Conservation (phyloP, 92 coral and sea anemone species). For the Diadumene lineata region DNA sequence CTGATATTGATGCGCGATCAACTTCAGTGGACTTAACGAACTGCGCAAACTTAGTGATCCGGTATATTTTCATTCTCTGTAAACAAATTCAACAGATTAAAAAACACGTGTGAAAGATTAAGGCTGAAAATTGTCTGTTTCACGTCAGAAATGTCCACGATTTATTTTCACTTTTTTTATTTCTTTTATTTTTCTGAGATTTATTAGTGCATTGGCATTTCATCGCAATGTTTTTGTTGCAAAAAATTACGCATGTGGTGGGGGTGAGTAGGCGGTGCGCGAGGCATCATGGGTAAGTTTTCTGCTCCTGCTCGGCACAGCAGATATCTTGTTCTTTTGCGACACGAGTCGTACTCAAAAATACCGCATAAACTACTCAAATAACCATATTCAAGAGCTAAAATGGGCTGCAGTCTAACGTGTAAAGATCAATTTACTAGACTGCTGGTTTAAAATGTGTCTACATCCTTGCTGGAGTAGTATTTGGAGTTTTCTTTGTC, state of each 20-base stretch:
- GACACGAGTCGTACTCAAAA: conserved; percentile 16
- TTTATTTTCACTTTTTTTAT: not conserved
- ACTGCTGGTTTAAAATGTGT: conserved; percentile 14
- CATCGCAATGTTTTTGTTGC: too few species aligned
- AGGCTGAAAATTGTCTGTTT: not conserved
- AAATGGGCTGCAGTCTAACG: conserved; percentile 19
- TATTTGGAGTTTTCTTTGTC: conserved; percentile 8
- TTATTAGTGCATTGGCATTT: too few species aligned
- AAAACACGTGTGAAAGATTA: too few species aligned
- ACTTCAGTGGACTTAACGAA: not conserved
- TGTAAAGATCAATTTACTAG: conserved; percentile 17
- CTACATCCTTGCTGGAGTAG: conserved; percentile 5
- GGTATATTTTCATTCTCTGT: too few species aligned
- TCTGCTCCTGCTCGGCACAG: conserved; percentile 18
- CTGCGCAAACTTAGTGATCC: not conserved
- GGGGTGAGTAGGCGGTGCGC: conserved; percentile 32
- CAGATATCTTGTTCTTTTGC: conserved; percentile 56
- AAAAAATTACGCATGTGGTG: conserved; percentile 39
- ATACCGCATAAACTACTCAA: conserved; percentile 8
- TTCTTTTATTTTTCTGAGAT: not conserved
- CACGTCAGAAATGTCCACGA: not conserved
- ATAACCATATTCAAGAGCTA: not conserved
- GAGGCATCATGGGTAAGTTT: conserved; percentile 29
- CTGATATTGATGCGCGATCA: not conserved
- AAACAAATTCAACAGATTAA: too few species aligned